Base-by-base conservation (phyloP, 2,797 vertebrate species). In the Chaetophractus vellerosus region DNA sequence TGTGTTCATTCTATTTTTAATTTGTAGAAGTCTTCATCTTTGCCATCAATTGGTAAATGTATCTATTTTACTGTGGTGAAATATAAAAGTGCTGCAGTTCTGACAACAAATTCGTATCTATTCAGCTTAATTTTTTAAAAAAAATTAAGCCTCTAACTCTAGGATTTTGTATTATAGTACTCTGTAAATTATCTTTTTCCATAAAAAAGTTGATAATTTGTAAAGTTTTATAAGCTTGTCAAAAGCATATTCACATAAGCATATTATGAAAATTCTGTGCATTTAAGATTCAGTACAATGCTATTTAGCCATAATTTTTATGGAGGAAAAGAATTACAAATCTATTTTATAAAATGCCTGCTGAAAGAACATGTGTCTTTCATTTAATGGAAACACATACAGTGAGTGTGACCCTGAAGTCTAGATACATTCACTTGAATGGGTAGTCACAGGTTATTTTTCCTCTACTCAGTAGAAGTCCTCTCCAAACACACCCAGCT, bases 331-430 rank as follows among this genome's bases (percentile, higher is more conserved):
- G n/a, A 15, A 0, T 72, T 66, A 78, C 41, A 75, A 48, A 90
- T 64, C 9, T 79, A 88, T 80, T 93, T 96, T 19, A 88, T 64
- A 69, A 88, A 52, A 50, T 63, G 33, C 1, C 79, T 84, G 4
- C 5, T 64, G 26, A 38, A 75, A 79, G 21, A 93, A 5, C 64
- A 18, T 50, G 16, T 76, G 15, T 93, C 12, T 66, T 50, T 61
- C 10, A 33, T 38, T 74, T 6, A 90, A 31, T 2, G 55, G 38
- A 59, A 78, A 10, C 12, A 87, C 7, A 11, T 12, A 11, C 7
- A 55, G 36, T 80, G 24, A 72, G 4, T 79, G n/a, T 88, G 45
- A 79, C 52, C 48, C 7, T 23, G 2, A 82, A 92, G 24, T 55
- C 19, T 28, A 33, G 63, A n/a, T 33, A 19, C 63, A 18, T 66